Conservation (phyloP, 1,140 invertebrate species). For the Hycleus cichorii region DNA sequence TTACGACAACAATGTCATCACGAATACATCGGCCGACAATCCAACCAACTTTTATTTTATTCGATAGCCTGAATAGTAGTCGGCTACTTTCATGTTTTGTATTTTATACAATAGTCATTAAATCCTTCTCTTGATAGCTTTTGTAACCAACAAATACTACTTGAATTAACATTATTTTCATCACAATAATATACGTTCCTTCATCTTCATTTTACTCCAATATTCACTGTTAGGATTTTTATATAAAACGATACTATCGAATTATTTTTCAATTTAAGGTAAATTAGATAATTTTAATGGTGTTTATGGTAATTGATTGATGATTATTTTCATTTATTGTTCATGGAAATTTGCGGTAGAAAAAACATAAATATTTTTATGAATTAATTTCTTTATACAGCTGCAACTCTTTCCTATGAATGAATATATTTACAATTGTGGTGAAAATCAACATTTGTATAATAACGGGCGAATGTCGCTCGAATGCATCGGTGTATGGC, state of each 20-base stretch:
- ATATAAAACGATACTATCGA: no score
- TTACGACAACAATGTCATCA: conserved; percentile 1
- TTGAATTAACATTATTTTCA: neutral
- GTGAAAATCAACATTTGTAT: conserved; percentile 8
- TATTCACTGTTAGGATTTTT: neutral
- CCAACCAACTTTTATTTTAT: conserved; percentile 6
- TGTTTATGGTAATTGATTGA: no score
- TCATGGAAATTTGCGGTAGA: no score
- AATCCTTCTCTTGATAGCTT: conserved; percentile 12
- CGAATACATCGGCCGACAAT: conserved; percentile 1
- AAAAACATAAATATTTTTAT: no score
- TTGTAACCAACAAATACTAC: neutral
- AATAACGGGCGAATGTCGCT: conserved; percentile 10
- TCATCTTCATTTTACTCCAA: neutral
- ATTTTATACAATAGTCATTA: conserved; percentile 19
- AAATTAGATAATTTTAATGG: no score
- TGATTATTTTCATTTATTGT: no score
- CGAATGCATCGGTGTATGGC: conserved; percentile 6
- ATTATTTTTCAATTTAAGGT: no score
- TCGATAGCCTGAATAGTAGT: conserved; percentile 8
- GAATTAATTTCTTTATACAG: no score
- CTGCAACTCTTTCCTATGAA: neutral
- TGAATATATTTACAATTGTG: conserved; percentile 10
- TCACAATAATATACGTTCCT: neutral
- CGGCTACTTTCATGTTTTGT: conserved; percentile 16